Percentiles rank a stretch among this genome's conserved stretches.
Evolutionary conservation across 2,113 vertebrate genomes (phyloP).

Genomic region (Solea senegalensis): DNA sequence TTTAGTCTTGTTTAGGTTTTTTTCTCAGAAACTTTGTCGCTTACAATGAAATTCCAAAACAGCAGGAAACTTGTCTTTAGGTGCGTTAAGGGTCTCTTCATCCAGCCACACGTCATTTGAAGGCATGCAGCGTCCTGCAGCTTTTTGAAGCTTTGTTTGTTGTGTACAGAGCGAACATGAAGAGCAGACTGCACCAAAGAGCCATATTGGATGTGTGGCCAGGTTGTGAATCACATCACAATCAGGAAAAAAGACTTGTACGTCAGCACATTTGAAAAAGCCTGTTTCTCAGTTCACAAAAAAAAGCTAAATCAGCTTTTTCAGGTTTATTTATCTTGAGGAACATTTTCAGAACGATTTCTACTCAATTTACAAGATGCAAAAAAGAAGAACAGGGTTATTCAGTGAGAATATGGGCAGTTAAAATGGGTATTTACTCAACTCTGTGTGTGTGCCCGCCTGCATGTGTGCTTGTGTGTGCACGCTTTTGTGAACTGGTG

Average conservation of each 20-base stretch:
- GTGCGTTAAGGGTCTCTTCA: not conserved
- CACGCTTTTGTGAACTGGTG: slow-evolving; percentile 3
- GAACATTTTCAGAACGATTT: slow-evolving; percentile 7
- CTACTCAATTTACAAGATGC: slow-evolving; percentile 8
- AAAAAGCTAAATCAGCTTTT: slow-evolving; percentile 32
- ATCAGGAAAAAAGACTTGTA: slow-evolving; percentile 35
- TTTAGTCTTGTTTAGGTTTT: slow-evolving; percentile 9
- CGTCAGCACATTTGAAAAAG: slow-evolving; percentile 42
- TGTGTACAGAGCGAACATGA: slow-evolving; percentile 17
- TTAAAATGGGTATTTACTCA: slow-evolving; percentile 5
- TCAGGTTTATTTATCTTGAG: slow-evolving; percentile 25
- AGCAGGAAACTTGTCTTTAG: slow-evolving; percentile 14
- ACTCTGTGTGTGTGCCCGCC: not conserved
- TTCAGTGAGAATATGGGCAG: slow-evolving; percentile 27
- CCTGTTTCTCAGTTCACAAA: slow-evolving; percentile 18
- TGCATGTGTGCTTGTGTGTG: not conserved
- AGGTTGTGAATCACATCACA: slow-evolving; percentile 28
- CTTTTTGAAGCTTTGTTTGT: slow-evolving; percentile 27
- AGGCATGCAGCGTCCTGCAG: slow-evolving; percentile 17
- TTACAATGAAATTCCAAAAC: slow-evolving; percentile 24
- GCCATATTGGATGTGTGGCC: slow-evolving; percentile 24
- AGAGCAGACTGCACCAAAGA: slow-evolving; percentile 21
- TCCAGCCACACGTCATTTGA: not conserved
- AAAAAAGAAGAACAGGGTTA: slow-evolving; percentile 22
- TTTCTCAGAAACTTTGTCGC: not conserved